These are phyloP conservation scores for Fratercula arctica DNA, from an alignment of 2,797 vertebrate species.

Conservation along the genomic window DNA sequence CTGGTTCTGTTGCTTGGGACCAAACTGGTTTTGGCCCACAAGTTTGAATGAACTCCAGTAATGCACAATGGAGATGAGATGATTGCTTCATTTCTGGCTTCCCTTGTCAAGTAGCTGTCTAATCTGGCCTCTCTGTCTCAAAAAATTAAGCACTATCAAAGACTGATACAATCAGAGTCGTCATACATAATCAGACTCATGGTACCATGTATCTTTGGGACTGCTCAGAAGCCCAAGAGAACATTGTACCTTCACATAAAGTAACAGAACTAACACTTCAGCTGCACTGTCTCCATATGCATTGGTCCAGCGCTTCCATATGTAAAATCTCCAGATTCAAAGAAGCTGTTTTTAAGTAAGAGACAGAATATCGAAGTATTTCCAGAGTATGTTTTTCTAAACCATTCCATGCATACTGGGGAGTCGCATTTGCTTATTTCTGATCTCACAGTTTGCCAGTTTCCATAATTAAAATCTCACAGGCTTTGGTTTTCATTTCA, in stretches of 20 bases:
- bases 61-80: neutral
- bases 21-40: neutral
- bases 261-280: neutral
- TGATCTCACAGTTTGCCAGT: constrained; percentile 1
- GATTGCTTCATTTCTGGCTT: neutral
- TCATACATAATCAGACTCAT: neutral
- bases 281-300: neutral
- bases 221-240: neutral
- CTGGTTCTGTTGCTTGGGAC: neutral
- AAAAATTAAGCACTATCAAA: neutral
- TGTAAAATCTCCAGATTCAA: neutral
- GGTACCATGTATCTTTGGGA: no score
- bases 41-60: neutral
- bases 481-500: neutral
- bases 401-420: neutral
- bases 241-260: neutral
- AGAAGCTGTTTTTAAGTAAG: neutral
- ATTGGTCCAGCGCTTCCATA: neutral
- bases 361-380: neutral
- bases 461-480: constrained; percentile 33
- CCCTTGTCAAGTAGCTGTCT: neutral
- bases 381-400: neutral
- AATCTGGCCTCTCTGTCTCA: neutral
- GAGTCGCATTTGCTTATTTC: constrained; percentile 11
- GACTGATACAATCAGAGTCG: neutral